Conservation (phyloP, 2,888 invertebrate species). For the Ochlodes sylvanus region DNA sequence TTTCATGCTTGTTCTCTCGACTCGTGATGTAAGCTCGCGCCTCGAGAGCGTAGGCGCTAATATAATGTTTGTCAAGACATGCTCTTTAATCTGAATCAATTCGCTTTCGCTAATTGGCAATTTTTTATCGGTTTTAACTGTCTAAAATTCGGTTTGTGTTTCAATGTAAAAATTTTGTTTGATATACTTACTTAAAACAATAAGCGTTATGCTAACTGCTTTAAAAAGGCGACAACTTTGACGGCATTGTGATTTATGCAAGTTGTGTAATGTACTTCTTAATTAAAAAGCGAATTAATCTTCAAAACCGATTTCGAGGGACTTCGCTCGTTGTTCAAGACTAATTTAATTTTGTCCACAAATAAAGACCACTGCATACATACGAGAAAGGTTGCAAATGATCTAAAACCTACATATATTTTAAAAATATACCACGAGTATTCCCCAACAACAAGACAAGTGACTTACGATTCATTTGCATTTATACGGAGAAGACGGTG, state of each 20-base stretch:
- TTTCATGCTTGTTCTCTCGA: conserved; percentile 60
- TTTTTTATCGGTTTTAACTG: conserved; percentile 21
- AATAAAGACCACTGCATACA: conserved; percentile 64
- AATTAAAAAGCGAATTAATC: conserved; percentile 79
- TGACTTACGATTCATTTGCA: conserved; percentile 23
- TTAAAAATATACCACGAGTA: conserved; percentile 15
- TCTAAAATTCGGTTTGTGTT: conserved; percentile 15
- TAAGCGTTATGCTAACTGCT: conserved; percentile 45
- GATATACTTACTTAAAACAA: no score
- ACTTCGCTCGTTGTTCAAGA: conserved; percentile 63
- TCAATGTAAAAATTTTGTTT: conserved; percentile 45
- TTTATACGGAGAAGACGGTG: conserved; percentile 5
- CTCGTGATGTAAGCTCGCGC: conserved; percentile 52
- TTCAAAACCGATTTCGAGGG: conserved; percentile 74
- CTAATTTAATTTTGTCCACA: conserved; percentile 77
- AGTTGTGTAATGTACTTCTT: conserved; percentile 63
- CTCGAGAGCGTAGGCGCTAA: conserved; percentile 52
- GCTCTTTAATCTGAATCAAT: conserved; percentile 35
- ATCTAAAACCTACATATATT: conserved; percentile 14
- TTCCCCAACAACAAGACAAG: conserved; percentile 7
- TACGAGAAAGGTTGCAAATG: conserved; percentile 50
- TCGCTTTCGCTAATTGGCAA: conserved; percentile 34
- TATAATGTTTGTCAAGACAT: conserved; percentile 42
- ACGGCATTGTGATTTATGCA: no score
- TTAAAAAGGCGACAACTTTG: no score